Conservation (phyloP, 2,888 invertebrate species). For the Parnassius glacialis region DNA sequence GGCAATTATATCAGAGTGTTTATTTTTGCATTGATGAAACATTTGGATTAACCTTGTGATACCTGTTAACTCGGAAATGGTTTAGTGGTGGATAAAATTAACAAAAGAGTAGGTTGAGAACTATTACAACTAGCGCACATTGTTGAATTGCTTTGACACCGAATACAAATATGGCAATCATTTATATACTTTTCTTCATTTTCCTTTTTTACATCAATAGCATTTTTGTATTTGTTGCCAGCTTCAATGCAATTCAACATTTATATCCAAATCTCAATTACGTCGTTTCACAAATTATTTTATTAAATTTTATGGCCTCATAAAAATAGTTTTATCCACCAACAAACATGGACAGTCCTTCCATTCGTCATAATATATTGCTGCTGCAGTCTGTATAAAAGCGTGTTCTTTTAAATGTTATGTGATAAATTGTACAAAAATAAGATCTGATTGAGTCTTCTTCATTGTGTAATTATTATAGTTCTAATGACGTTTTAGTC, state of each 20-base stretch:
- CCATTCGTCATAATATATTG: slow-evolving; percentile 35
- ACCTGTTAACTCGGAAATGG: slow-evolving; percentile 32
- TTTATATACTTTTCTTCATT: no score
- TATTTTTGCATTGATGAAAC: slow-evolving; percentile 66
- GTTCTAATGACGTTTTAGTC: slow-evolving; percentile 64
- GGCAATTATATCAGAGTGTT: slow-evolving; percentile 53
- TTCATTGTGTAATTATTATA: slow-evolving; percentile 50
- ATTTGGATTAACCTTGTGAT: slow-evolving; percentile 46
- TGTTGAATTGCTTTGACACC: neutral
- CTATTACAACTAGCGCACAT: neutral
- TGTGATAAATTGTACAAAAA: slow-evolving; percentile 76
- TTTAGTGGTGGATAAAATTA: slow-evolving; percentile 32
- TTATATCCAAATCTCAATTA: neutral
- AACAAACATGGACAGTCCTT: slow-evolving; percentile 34
- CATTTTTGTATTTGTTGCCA: neutral
- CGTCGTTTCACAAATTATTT: no score
- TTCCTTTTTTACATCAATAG: neutral
- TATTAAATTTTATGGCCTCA: no score
- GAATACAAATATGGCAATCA: neutral
- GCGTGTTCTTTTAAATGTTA: slow-evolving; percentile 66
- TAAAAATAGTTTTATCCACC: slow-evolving; percentile 41
- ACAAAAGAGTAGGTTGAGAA: neutral
- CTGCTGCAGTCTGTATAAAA: slow-evolving; percentile 41
- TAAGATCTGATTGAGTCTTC: slow-evolving; percentile 72
- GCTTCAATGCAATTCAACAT: slow-evolving; percentile 4